Conservation (phyloP, 2,888 invertebrate genomes). For the Synanthedon vespiformis region DNA sequence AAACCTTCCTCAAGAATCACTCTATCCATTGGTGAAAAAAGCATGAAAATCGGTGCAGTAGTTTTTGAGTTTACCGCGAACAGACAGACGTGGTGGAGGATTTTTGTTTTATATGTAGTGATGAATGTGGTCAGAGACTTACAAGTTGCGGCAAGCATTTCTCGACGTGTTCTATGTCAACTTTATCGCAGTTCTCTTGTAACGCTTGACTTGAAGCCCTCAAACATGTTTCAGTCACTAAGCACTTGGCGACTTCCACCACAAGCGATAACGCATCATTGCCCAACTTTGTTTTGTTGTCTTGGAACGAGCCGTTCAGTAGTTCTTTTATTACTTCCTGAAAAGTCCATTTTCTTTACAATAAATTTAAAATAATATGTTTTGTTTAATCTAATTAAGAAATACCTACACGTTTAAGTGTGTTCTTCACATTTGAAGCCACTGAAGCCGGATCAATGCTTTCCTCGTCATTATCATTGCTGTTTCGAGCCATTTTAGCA, state of each 20-base stretch:
- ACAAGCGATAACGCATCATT: slow-evolving; percentile 67
- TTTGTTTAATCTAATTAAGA: not conserved
- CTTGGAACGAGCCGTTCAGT: slow-evolving; percentile 60
- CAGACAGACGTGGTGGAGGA: not conserved
- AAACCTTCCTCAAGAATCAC: too few relatives aligned
- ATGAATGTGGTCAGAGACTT: slow-evolving; percentile 11
- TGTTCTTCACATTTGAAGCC: slow-evolving; percentile 37
- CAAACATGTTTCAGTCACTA: slow-evolving; percentile 67
- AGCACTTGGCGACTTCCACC: slow-evolving; percentile 61
- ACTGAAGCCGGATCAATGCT: slow-evolving; percentile 46
- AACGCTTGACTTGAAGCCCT: slow-evolving; percentile 64
- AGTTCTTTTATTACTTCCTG: slow-evolving; percentile 69
- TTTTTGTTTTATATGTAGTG: not conserved
- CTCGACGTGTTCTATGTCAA: slow-evolving; percentile 67
- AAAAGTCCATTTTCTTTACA: slow-evolving; percentile 4
- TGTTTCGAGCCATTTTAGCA: slow-evolving; percentile 35
- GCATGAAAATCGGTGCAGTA: too few relatives aligned
- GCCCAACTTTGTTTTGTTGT: slow-evolving; percentile 66
- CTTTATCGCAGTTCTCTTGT: slow-evolving; percentile 48
- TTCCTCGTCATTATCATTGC: slow-evolving; percentile 36
- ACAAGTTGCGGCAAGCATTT: slow-evolving; percentile 70
- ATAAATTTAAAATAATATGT: not conserved
- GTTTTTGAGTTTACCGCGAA: too few relatives aligned
- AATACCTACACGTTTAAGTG: slow-evolving; percentile 38
- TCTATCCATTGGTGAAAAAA: too few relatives aligned